Evolutionary conservation across 2,888 invertebrate genomes (phyloP).

Genomic region (Mythimna vitellina): DNA sequence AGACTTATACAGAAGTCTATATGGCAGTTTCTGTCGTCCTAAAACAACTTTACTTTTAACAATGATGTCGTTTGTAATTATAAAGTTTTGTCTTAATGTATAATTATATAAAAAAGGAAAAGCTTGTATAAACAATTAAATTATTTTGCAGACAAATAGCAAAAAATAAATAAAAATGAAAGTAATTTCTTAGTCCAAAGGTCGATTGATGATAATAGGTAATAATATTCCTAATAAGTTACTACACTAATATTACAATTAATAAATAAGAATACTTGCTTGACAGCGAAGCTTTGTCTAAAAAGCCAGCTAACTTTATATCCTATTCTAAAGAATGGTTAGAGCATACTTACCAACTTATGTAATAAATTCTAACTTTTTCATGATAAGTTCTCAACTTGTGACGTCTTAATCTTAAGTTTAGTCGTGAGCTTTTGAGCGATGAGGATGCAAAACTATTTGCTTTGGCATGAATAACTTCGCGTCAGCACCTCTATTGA

Average conservation of each 20-base stretch:
- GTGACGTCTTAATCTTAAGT: conserved; percentile 41
- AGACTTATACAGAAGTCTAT: too few species aligned
- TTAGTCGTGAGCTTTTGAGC: conserved; percentile 10
- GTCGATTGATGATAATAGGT: background rate
- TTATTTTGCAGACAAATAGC: too few species aligned
- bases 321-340: background rate
- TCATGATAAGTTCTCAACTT: conserved; percentile 19
- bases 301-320: background rate
- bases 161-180: too few species aligned
- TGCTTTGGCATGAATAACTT: background rate
- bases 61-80: too few species aligned
- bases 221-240: background rate
- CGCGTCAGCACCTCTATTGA: too few species aligned
- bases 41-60: too few species aligned
- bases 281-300: background rate
- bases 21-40: too few species aligned
- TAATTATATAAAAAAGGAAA: too few species aligned
- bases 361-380: conserved; percentile 45
- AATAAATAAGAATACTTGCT: background rate
- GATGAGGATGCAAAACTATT: conserved; percentile 6
- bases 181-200: too few species aligned
- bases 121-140: too few species aligned
- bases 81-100: too few species aligned
- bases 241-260: background rate
- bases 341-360: conserved; percentile 13